Evolutionary conservation across 1,140 invertebrate species (phyloP).

Genomic region (Leucophenga varia): DNA sequence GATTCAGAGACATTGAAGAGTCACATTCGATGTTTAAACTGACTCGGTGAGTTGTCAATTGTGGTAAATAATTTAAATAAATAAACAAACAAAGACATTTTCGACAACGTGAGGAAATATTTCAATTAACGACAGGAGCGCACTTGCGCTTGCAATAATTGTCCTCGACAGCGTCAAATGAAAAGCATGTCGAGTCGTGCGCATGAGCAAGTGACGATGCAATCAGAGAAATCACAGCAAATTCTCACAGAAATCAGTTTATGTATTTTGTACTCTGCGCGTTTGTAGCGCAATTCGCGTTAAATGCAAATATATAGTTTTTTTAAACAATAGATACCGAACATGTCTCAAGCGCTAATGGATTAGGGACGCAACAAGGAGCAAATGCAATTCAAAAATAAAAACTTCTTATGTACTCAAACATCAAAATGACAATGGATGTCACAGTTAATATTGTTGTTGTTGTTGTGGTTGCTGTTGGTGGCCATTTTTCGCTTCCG

Average conservation of each 20-base stretch:
- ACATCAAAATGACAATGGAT: conserved; percentile 34
- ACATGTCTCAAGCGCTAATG: no score
- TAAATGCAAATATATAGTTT: conserved; percentile 54
- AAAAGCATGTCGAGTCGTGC: conserved; percentile 2
- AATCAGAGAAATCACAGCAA: no score
- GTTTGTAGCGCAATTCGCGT: conserved; percentile 39
- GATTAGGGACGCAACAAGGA: no score
- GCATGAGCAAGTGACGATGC: no score
- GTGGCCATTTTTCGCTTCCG: conserved; percentile 15
- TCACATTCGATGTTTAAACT: no score
- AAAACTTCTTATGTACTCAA: conserved; percentile 22
- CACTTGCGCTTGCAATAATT: neutral
- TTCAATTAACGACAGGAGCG: conserved; percentile 48
- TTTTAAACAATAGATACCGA: no score
- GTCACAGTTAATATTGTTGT: conserved; percentile 24
- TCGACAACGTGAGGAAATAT: conserved; percentile 43
- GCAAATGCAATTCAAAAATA: conserved; percentile 26
- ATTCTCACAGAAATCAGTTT: conserved; percentile 8
- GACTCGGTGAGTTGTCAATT: no score
- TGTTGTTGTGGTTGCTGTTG: conserved; percentile 22
- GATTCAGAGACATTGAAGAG: no score
- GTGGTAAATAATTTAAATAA: no score
- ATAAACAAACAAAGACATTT: conserved; percentile 1
- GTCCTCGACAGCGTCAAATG: conserved; percentile 21
- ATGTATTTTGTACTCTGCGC: conserved; percentile 39